Percentiles rank a stretch among this genome's conserved stretches.
Conservation (phyloP, 2,797 vertebrate genomes). For the Allobates femoralis region DNA sequence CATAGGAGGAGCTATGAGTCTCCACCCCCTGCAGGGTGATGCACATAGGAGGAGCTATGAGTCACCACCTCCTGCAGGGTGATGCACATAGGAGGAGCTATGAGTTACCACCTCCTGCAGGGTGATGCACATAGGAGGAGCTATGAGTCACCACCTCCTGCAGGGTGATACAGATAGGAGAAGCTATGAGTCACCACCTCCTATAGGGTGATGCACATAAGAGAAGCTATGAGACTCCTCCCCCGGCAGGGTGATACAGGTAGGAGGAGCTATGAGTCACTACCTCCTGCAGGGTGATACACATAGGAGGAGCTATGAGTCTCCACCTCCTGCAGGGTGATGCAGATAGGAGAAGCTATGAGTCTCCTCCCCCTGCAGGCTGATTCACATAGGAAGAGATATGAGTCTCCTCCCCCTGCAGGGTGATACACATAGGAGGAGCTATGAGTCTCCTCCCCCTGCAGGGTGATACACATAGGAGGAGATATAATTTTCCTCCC, state of each 20-base stretch:
- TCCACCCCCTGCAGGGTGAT: background rate
- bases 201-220: background rate
- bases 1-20: too few species aligned
- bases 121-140: background rate
- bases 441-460: background rate
- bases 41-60: background rate
- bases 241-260: background rate
- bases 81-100: background rate
- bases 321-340: background rate
- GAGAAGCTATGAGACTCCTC: background rate
- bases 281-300: background rate
- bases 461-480: background rate
- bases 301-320: constrained; percentile 10
- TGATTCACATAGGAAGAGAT: background rate
- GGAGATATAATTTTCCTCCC: background rate
- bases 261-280: background rate
- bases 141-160: background rate
- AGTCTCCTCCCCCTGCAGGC: background rate
- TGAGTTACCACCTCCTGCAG: background rate
- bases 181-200: background rate
- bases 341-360: background rate
- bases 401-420: background rate
- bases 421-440: background rate
- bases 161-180: background rate
- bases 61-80: background rate